Evolutionary conservation across 2,888 invertebrate species (phyloP).

Genomic region (Chrysopilus asiliformis): DNA sequence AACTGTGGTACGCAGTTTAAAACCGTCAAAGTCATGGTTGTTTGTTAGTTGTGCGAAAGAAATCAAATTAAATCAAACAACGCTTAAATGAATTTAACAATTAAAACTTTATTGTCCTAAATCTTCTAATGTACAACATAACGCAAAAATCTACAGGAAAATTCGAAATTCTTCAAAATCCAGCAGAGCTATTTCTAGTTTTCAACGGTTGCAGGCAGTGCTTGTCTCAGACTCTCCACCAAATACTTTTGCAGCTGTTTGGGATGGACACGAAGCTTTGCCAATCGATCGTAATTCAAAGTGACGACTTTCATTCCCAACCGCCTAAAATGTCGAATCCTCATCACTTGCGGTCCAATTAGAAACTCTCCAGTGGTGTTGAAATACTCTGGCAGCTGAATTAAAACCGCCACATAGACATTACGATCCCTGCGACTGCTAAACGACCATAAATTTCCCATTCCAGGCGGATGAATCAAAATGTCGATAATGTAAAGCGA

Average conservation of each 20-base stretch:
- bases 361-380: conserved; percentile 42
- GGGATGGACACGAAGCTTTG: conserved; percentile 39
- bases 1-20: too few species aligned
- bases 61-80: too few species aligned
- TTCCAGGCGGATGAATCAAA: conserved; percentile 40
- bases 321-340: conserved; percentile 45
- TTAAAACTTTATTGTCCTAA: too few species aligned
- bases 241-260: conserved; percentile 41
- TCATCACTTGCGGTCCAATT: conserved; percentile 50
- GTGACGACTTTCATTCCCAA: conserved; percentile 49
- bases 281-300: conserved; percentile 41
- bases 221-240: conserved; percentile 34
- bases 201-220: conserved; percentile 19
- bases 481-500: conserved; percentile 48
- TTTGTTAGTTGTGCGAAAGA: too few species aligned
- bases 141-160: too few species aligned
- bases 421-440: conserved; percentile 36
- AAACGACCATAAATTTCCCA: conserved; percentile 37
- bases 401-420: conserved; percentile 42
- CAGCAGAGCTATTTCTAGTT: too few species aligned
- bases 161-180: too few species aligned
- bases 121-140: too few species aligned
- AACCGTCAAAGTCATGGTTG: too few species aligned
- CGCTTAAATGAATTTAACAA: too few species aligned
- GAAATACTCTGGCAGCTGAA: conserved; percentile 52